These are phyloP conservation scores for Bradypus variegatus DNA, from an alignment of 2,797 vertebrate genomes.

Conservation along the genomic window DNA sequence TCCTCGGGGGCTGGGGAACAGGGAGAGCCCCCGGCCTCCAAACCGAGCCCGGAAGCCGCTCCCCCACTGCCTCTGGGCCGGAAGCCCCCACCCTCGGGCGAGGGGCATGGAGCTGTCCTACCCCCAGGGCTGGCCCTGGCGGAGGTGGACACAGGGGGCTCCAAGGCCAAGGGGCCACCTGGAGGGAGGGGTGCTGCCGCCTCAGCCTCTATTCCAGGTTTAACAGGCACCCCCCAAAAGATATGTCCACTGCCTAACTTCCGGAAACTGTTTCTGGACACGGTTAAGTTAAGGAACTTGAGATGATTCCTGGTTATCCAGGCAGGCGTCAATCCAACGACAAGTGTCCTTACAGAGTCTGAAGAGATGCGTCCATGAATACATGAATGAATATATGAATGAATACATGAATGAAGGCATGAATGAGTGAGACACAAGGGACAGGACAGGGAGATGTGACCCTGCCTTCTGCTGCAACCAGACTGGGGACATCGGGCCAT, in stretches of 20 bases:
- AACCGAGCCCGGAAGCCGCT: not conserved
- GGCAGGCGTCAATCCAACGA: no score
- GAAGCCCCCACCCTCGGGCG: no score
- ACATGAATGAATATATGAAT: no score
- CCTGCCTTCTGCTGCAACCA: no score
- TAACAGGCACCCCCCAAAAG: not conserved
- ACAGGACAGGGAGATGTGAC: no score
- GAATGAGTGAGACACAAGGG: no score
- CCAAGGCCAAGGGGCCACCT: not conserved
- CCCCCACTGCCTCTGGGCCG: no score
- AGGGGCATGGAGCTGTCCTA: not conserved
- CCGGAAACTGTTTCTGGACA: not conserved
- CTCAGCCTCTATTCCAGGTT: not conserved
- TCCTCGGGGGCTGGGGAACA: no score
- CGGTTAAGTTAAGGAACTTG: not conserved
- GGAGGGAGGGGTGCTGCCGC: not conserved
- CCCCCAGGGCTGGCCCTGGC: not conserved
- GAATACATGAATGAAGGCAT: no score
- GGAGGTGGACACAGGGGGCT: not conserved
- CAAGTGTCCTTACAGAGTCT: not conserved
- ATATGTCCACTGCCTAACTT: accelerated
- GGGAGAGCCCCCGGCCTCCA: not conserved
- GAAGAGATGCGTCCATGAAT: no score
- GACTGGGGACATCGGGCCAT: no score
- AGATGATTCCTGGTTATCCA: not conserved